phyloP scores from a whole-genome alignment of 1,140 invertebrate genomes.

The Trissolcus basalis region DNA sequence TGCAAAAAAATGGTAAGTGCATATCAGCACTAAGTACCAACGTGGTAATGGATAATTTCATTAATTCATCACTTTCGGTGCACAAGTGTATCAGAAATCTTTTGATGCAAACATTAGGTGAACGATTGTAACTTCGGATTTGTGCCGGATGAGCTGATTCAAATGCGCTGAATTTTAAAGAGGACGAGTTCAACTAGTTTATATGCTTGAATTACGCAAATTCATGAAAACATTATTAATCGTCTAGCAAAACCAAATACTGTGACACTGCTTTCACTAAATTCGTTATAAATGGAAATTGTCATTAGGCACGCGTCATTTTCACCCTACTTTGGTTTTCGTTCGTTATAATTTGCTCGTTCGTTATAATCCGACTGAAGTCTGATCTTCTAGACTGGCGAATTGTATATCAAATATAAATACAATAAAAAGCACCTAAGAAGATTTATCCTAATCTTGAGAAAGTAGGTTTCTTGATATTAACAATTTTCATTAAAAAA shows the following conservation, averaged over 20 bases:
- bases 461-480: too few relatives aligned
- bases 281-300: conserved; percentile 28
- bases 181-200: conserved; percentile 49
- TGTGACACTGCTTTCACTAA: conserved; percentile 42
- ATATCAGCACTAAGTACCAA: background rate
- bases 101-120: background rate
- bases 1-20: too few relatives aligned
- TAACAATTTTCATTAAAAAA: too few relatives aligned
- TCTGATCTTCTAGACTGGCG: too few relatives aligned
- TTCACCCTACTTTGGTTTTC: conserved; percentile 4
- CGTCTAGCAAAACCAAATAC: conserved; percentile 18
- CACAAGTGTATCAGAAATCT: conserved; percentile 4
- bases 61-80: conserved; percentile 37
- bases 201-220: conserved; percentile 21
- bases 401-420: too few relatives aligned
- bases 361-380: too few relatives aligned
- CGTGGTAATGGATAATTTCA: conserved; percentile 13
- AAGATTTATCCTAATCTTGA: too few relatives aligned
- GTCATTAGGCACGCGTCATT: conserved; percentile 24
- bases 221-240: conserved; percentile 42
- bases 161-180: background rate
- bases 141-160: conserved; percentile 20
- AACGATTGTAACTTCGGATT: conserved; percentile 12
- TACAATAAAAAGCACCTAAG: too few relatives aligned
- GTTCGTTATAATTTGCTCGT: background rate